Base-by-base conservation (phyloP, 2,113 vertebrate species). In the Lucifuga dentata region DNA sequence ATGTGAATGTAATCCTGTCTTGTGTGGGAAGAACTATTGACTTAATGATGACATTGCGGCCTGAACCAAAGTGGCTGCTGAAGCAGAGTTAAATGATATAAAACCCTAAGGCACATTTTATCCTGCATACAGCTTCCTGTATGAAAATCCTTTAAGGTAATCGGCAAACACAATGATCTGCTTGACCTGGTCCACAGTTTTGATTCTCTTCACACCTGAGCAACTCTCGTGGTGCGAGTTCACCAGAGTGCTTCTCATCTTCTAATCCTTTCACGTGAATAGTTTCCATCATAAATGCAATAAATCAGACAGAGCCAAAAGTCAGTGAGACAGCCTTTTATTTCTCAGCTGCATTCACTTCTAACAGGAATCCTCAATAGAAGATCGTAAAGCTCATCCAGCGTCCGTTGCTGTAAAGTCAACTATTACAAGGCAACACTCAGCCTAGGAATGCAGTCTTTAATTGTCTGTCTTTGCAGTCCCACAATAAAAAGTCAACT, bases 361-460 rank as follows among this genome's bases (percentile, higher is more conserved):
- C 24, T 48, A 43, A 56, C 41, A 33, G 69, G 17, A 79, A 72
- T 60, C 83, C 65, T 64, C 61, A 80, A 77, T 84, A 61, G 68
- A 61, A 55, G 15, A 29, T 77, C 75, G 57, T 84, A 74, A 82
- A 73, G 67, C 56, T 67, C 69, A 57, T 73, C 73, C 62, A 56
- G 53, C 62, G 63, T 66, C 67, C 48, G 76, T 83, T 75, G 72
- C 81, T 65, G 75, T 89, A 84, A 89, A 78, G 85, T 89, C 84
- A 91, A 84, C 84, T 40, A 63, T 87, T 80, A 81, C 62, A 76
- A 73, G 81, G 86, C 84, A 87, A 84, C 85, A 89, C 85, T 67
- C 43, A 81, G 78, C 82, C 70, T 69, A 89, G 91, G 91, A 91
- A 85, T 93, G 93, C 73, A 52, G 74, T 73, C 64, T 85, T 86